A percentile compares a stretch with the other conserved stretches of the same genome.
Conservation (phyloP, 2,797 vertebrate genomes). For the Sphaeramia orbicularis region DNA sequence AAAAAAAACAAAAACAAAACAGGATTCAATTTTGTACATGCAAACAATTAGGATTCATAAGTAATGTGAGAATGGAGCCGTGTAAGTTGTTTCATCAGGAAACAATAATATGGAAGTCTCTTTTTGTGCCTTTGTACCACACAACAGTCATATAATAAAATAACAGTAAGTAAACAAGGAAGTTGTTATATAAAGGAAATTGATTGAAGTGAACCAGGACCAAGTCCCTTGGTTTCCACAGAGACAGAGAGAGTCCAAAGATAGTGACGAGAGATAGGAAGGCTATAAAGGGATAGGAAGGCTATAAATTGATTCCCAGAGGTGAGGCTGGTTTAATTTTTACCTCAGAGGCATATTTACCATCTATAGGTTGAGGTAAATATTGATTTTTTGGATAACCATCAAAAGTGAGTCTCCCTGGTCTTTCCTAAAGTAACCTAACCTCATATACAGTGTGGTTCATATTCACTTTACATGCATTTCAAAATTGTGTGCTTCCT, state of each 20-base stretch:
- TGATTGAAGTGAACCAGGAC: not conserved
- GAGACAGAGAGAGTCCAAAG: constrained; percentile 11
- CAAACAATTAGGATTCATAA: too few relatives aligned
- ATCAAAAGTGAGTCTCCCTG: not conserved
- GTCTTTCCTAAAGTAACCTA: constrained; percentile 1
- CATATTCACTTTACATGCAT: too few relatives aligned
- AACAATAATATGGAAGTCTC: not conserved
- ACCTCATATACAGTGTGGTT: not conserved
- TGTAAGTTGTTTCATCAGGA: too few relatives aligned
- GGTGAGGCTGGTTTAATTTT: constrained; percentile 1
- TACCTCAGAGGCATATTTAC: constrained; percentile 19
- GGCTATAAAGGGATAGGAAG: constrained; percentile 24
- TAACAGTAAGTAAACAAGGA: constrained; percentile 11
- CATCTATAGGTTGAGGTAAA: constrained; percentile 5
- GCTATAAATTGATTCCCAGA: constrained; percentile 35
- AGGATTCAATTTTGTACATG: too few relatives aligned
- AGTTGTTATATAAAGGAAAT: constrained; percentile 43
- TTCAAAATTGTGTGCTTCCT: not conserved
- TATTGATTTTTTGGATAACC: constrained; percentile 16
- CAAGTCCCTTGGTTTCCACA: constrained; percentile 25
- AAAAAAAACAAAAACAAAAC: too few relatives aligned
- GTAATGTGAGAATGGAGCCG: too few relatives aligned
- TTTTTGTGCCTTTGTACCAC: not conserved
- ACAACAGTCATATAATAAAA: not conserved
- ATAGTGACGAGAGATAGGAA: constrained; percentile 6